Base-by-base conservation (phyloP, 2,113 vertebrate species). In the Sander lucioperca region DNA sequence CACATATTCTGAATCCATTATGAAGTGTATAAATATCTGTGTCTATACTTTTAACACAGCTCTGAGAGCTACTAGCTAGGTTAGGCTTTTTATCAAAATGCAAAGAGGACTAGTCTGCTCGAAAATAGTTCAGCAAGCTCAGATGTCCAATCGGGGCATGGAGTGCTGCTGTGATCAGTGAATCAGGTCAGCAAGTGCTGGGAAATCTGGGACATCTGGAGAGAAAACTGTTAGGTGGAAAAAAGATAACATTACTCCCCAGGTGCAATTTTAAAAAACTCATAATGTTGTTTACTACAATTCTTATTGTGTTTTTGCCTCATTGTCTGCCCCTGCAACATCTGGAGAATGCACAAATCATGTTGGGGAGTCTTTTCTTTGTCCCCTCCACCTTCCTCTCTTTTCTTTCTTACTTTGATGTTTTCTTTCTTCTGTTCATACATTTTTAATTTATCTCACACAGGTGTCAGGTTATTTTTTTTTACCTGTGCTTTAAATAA, bases 111-210 rank as follows among this genome's bases (percentile, higher is more conserved):
- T 69, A 58, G 68, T 82, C 54, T 25, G 51, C 48, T 71, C 68
- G 27, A 25, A 89, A 89, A 84, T 87, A 84, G 54, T 83, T 62
- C 75, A 58, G 48, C 12, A 1, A 47, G 80, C 86, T 76, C 62
- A 83, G 71, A 86, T 75, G 81, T 83, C 77, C 83, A 75, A 86
- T 65, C 25, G 12, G 66, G 57, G 51, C 71, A 64, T 3, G 16
- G 48, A 70, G 73, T 19, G n/a, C 81, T 19, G n/a, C 81, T 76
- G 81, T 70, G 77, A 89, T 89, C 81, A 74, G 76, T 68, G 64
- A 92, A 89, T 84, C 89, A 79, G 92, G 89, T 91, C 91, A 87
- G 76, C 69, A 30, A 79, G 83, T 79, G 69, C 75, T 39, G 77
- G 39, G 54, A 77, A 91, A 93, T 89, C 87, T 89, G 86, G 90